These are phyloP conservation scores for Candoia aspera DNA, from an alignment of 2,113 vertebrate genomes.

Conservation along the genomic window DNA sequence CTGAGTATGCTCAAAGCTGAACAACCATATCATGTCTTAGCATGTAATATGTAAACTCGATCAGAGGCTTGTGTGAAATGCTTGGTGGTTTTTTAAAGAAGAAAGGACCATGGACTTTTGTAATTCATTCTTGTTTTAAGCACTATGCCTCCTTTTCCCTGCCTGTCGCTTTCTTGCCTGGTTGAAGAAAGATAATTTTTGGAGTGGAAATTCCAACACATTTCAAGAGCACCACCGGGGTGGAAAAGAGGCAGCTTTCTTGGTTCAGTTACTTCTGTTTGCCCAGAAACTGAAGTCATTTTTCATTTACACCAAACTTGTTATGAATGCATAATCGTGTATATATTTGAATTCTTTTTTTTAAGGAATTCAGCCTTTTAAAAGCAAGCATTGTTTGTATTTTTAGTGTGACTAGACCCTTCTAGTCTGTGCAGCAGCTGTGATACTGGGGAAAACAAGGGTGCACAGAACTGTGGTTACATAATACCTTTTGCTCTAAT, in stretches of 20 bases:
- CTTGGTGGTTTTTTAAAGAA: background rate
- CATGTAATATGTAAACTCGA: background rate
- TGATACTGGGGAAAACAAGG: slow-evolving; percentile 52
- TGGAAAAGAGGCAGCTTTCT: background rate
- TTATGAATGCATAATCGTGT: background rate
- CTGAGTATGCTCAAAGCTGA: background rate
- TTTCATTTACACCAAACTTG: background rate
- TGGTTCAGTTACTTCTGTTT: background rate
- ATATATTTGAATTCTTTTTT: background rate
- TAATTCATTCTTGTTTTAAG: background rate
- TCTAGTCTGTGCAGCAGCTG: slow-evolving; percentile 32
- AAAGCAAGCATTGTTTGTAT: slow-evolving; percentile 16
- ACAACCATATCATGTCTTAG: background rate
- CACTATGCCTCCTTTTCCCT: background rate
- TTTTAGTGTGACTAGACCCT: background rate
- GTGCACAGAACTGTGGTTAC: slow-evolving; percentile 45
- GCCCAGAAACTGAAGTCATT: background rate
- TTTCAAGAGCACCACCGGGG: background rate
- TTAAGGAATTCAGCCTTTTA: slow-evolving; percentile 19
- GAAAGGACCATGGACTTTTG: background rate
- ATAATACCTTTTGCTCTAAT: slow-evolving; percentile 44
- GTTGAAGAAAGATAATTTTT: background rate
- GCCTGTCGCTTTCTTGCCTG: background rate
- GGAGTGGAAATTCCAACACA: background rate
- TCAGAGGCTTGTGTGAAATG: background rate